Percentiles rank a stretch among this genome's conserved stretches.
phyloP scores from a whole-genome alignment of 2,797 vertebrate genomes.

The Halcyon chelicuti region DNA sequence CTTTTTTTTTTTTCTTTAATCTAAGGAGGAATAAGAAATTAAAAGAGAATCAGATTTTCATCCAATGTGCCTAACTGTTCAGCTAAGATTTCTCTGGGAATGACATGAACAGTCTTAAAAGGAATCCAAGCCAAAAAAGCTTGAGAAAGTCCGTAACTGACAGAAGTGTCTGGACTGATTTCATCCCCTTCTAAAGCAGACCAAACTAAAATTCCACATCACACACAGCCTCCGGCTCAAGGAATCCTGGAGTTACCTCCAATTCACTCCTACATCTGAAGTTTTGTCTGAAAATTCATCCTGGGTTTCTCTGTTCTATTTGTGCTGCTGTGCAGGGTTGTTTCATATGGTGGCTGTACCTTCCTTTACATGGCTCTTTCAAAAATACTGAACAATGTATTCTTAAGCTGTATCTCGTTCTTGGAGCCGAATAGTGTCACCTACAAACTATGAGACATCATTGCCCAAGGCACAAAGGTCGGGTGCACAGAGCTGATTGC shows the following conservation, averaged over 20 bases:
- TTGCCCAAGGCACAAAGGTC: background rate
- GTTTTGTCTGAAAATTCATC: background rate
- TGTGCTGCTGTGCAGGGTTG: background rate
- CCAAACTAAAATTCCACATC: background rate
- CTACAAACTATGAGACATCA: background rate
- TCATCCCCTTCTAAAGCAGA: slow-evolving; percentile 4
- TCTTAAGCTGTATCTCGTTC: background rate
- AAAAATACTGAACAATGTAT: background rate
- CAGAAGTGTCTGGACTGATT: slow-evolving; percentile 16
- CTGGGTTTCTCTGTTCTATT: background rate
- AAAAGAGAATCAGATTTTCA: slow-evolving; percentile 7
- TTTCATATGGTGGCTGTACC: background rate
- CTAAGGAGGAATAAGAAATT: background rate
- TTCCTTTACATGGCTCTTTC: background rate
- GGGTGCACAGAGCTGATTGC: background rate
- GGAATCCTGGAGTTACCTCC: background rate
- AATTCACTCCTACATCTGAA: background rate
- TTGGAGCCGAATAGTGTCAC: background rate
- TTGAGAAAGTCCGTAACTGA: slow-evolving; percentile 43
- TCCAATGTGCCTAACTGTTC: background rate
- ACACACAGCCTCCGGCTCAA: background rate
- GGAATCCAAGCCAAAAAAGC: background rate
- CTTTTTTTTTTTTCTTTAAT: background rate
- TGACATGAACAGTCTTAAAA: slow-evolving; percentile 3
- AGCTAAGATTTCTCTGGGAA: slow-evolving; percentile 8